Base-by-base conservation (phyloP, 2,888 invertebrate genomes). In the Tiphia femorata region DNA sequence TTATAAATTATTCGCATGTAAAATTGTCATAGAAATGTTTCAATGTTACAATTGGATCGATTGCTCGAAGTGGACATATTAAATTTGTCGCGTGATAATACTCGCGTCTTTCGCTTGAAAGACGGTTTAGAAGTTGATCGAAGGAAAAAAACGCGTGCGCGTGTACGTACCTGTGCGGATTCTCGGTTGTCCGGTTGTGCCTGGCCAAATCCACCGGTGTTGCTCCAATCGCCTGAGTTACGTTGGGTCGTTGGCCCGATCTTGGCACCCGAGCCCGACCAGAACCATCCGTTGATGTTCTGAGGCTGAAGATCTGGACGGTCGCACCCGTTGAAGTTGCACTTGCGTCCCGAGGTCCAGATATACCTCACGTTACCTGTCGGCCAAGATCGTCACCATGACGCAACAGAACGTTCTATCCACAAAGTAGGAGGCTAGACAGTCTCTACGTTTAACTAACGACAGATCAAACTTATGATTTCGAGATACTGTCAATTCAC, bases 191-290 rank as follows among this genome's bases (percentile, higher is more conserved):
- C 95, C 4, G 95, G 95, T 83, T 95, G 95, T 0, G 92, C 86
- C 79, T 94, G 94, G 46, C 93, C 93, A 81, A 91, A 95, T 67
- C 95, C 95, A 57, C 95, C 95, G 46, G 95, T 95, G 78, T 87
- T 86, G 71, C 94, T 94, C 95, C 95, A 95, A 82, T 95, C 95
- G 30, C 95, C 95, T 57, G 94, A 91, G 84, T 94, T 95, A 63
- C 95, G 89, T 83, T 94, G 93, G 25, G 91, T 91, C 49, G 95
- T 95, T 58, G 95, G 90, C 40, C 95, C 95, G 79, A 95, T 93
- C 86, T 95, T 95, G 61, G 92, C 95, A 23, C 95, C 95, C 6
- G 95, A 95, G 64, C 95, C 95, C 4, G 94, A 94, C 95, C 95
- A 96, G 88, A 96, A 96, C 95, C 95, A 96, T 41, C 95, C 95